Evolutionary conservation across 2,888 invertebrate genomes (phyloP).

Genomic region (Stenodema calcarata): DNA sequence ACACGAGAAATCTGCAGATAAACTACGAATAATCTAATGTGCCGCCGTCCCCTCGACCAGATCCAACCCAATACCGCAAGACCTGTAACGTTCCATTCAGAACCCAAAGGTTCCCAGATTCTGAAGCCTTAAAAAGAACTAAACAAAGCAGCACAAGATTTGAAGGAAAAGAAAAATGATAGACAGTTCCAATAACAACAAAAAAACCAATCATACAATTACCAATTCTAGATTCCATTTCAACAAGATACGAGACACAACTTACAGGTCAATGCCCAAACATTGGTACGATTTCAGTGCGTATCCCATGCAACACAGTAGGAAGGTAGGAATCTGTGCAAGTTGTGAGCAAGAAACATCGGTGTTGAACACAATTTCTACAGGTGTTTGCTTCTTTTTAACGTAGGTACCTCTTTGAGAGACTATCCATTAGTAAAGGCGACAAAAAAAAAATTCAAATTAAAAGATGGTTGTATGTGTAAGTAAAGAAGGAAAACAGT

Average conservation of each 20-base stretch:
- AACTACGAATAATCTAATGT: no score
- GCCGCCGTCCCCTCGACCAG: no score
- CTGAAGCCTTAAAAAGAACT: not conserved
- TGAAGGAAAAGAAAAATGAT: not conserved
- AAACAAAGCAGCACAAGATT: not conserved
- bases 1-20: no score
- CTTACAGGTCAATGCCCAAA: not conserved
- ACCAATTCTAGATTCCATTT: not conserved
- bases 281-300: not conserved
- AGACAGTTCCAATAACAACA: no score
- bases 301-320: not conserved
- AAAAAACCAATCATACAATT: not conserved
- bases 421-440: constrained; percentile 40
- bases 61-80: no score
- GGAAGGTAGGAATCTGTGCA: not conserved
- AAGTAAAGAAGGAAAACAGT: no score
- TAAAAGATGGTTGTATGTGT: no score
- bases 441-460: not conserved
- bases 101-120: not conserved
- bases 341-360: not conserved
- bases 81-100: not conserved
- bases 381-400: not conserved
- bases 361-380: not conserved
- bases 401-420: constrained; percentile 49
- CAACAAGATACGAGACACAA: not conserved